These are phyloP conservation scores for Uria lomvia DNA, from an alignment of 2,113 vertebrate genomes.

Conservation along the genomic window DNA sequence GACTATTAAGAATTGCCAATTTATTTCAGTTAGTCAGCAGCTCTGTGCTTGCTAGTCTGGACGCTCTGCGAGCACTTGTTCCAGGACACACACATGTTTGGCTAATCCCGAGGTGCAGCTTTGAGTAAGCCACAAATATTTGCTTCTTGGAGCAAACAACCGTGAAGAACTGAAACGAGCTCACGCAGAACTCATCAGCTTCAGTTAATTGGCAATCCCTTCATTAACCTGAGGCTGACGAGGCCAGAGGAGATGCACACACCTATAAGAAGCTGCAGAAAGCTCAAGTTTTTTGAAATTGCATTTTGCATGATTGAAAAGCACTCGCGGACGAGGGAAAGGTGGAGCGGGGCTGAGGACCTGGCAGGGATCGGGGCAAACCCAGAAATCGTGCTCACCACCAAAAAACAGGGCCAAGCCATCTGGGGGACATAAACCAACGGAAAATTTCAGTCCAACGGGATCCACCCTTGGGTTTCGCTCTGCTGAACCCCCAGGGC, in stretches of 20 bases:
- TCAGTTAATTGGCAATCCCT: not conserved
- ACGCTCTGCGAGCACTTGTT: not conserved
- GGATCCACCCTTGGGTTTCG: not conserved
- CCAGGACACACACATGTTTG: not conserved
- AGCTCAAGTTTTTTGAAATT: not conserved
- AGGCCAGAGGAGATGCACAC: not conserved
- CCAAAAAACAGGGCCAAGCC: not conserved
- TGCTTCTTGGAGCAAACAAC: not conserved
- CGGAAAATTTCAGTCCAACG: not conserved
- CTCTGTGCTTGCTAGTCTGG: not conserved
- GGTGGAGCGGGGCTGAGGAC: not conserved
- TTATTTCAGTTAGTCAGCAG: not conserved
- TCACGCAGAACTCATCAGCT: not conserved
- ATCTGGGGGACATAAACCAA: not conserved
- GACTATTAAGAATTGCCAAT: not conserved
- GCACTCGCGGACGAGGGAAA: fast-evolving
- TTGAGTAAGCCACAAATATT: not conserved
- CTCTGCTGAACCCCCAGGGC: not conserved
- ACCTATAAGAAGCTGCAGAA: not conserved
- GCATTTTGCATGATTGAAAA: not conserved
- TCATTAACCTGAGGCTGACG: not conserved
- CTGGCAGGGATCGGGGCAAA: not conserved
- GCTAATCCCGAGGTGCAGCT: not conserved
- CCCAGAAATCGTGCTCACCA: not conserved
- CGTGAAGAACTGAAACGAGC: not conserved